These are phyloP conservation scores for Sphaerodactylus townsendi DNA, from an alignment of 2,113 vertebrate genomes.

Conservation along the genomic window DNA sequence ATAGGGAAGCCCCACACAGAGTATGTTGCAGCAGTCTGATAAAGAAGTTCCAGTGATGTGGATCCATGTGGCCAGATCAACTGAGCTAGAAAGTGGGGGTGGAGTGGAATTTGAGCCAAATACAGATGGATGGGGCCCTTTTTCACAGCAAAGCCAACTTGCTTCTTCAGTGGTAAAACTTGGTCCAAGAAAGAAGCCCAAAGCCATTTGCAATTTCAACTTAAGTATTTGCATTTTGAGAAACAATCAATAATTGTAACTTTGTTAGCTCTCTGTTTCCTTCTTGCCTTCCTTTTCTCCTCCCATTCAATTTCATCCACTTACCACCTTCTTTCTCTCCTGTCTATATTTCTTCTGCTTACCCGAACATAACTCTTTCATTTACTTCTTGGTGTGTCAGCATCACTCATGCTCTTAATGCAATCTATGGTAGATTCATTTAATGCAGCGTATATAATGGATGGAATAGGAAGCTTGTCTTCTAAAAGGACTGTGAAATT, in stretches of 20 bases:
- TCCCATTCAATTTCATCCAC: background rate
- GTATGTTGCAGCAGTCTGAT: no score
- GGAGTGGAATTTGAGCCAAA: no score
- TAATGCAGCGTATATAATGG: background rate
- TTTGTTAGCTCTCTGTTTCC: background rate
- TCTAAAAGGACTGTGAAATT: conserved; percentile 14
- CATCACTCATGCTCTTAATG: conserved; percentile 12
- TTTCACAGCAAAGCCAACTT: no score
- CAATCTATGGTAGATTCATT: background rate
- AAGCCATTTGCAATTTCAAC: background rate
- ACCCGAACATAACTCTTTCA: background rate
- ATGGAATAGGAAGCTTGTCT: conserved; percentile 33
- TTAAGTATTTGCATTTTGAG: background rate
- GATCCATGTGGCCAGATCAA: no score
- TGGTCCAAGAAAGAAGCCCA: no score
- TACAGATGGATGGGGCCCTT: no score
- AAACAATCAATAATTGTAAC: background rate
- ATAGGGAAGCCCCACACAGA: no score
- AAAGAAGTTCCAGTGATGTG: no score
- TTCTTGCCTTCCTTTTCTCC: background rate
- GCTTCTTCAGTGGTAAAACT: no score
- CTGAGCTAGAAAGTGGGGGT: no score
- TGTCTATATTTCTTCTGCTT: background rate
- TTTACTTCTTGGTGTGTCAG: conserved; percentile 10
- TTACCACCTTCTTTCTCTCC: background rate